Percentiles rank a stretch among this genome's conserved stretches.
Evolutionary conservation across 1,140 invertebrate species (phyloP).

Genomic region (Armadillidium nasatum): DNA sequence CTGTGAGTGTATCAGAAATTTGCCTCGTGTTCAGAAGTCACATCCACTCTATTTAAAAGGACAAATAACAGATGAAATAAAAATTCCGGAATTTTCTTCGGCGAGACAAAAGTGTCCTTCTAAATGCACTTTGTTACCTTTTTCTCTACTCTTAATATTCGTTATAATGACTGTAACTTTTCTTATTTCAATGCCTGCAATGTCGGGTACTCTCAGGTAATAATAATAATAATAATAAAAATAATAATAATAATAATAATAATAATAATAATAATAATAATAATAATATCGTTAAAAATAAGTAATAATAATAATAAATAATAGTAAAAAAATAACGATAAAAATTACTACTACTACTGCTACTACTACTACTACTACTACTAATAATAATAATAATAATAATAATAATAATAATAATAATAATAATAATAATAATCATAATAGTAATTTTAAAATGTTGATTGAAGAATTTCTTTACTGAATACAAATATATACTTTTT

Average conservation of each 20-base stretch:
- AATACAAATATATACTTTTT: not conserved
- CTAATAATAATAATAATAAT: slow-evolving; percentile 5
- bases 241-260: slow-evolving; percentile 11
- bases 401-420: slow-evolving; percentile 14
- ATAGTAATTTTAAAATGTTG: not conserved
- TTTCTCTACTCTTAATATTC: slow-evolving; percentile 64
- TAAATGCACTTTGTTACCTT: slow-evolving; percentile 60
- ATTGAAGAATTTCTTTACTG: not conserved
- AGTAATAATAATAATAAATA: slow-evolving; percentile 18
- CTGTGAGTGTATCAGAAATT: slow-evolving; percentile 29
- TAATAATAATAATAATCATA: not conserved
- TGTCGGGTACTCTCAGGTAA: slow-evolving; percentile 69
- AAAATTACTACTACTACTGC: not conserved
- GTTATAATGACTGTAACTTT: slow-evolving; percentile 71
- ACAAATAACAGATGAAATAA: not conserved
- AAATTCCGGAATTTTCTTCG: slow-evolving; percentile 24
- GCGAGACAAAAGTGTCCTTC: slow-evolving; percentile 60
- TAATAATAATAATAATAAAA: not conserved
- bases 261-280: not conserved
- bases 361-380: too few relatives aligned
- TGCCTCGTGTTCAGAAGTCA: not conserved
- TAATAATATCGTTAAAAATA: not conserved
- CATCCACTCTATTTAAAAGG: not conserved
- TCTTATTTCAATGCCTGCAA: slow-evolving; percentile 68
- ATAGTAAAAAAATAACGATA: not conserved